Conservation (phyloP, 2,888 invertebrate genomes). For the Xanthia icteritia region DNA sequence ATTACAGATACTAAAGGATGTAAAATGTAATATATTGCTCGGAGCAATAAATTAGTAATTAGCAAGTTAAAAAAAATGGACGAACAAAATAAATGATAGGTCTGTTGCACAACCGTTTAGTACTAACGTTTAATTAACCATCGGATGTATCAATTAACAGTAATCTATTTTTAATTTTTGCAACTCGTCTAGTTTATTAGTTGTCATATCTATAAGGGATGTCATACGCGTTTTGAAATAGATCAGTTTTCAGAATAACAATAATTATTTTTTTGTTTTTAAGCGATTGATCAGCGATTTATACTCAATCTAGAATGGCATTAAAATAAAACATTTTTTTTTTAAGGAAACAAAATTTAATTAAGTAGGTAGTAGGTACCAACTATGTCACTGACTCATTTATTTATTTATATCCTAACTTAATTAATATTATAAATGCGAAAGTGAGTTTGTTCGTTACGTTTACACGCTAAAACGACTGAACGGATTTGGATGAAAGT, state of each 20-base stretch:
- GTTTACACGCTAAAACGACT: no score
- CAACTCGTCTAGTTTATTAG: not conserved
- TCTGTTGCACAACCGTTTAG: constrained; percentile 40
- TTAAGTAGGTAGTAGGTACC: no score
- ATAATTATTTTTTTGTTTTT: no score
- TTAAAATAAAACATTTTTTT: no score
- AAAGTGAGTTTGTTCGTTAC: no score
- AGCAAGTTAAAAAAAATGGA: constrained; percentile 6
- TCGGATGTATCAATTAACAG: constrained; percentile 38
- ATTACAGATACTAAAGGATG: constrained; percentile 23
- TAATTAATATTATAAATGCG: no score
- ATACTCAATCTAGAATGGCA: no score
- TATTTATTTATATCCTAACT: no score
- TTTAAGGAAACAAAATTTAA: no score
- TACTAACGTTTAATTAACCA: constrained; percentile 32
- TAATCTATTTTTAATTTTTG: constrained; percentile 41
- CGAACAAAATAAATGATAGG: constrained; percentile 30
- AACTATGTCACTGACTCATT: no score
- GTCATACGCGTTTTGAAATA: not conserved
- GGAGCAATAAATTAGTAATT: constrained; percentile 23
- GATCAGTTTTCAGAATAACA: not conserved
- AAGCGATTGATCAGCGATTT: not conserved
- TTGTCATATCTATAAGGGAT: not conserved
- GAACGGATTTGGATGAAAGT: no score
- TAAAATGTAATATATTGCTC: constrained; percentile 7